Evolutionary conservation across 92 coral and sea anemone genomes (phyloP).

Genomic region (Diadumene lineata): DNA sequence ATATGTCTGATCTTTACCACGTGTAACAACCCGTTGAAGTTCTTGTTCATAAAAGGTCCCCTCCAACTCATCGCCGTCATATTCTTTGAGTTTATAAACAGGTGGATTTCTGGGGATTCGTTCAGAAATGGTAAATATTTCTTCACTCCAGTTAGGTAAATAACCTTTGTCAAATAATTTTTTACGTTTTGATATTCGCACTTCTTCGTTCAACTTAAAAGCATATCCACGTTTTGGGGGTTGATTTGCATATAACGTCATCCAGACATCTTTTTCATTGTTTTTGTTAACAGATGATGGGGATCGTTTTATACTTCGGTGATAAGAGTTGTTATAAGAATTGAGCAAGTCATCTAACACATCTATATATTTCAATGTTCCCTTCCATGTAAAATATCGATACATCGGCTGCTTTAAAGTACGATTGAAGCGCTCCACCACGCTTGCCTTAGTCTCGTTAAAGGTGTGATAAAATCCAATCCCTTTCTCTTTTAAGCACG

Average conservation of each 20-base stretch:
- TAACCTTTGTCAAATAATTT: slow-evolving; percentile 32
- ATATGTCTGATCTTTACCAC: slow-evolving; percentile 17
- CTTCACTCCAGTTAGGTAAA: slow-evolving; percentile 45
- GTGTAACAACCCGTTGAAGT: slow-evolving; percentile 12
- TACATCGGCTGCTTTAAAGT: slow-evolving; percentile 40
- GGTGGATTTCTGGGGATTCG: slow-evolving; percentile 35
- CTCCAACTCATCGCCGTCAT: slow-evolving; percentile 22
- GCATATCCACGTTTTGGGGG: background rate
- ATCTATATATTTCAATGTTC: slow-evolving; percentile 31
- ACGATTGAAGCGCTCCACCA: slow-evolving; percentile 43
- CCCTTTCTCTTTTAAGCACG: slow-evolving; percentile 12
- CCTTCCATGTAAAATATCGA: slow-evolving; percentile 36
- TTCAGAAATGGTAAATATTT: slow-evolving; percentile 31
- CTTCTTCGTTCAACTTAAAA: slow-evolving; percentile 27
- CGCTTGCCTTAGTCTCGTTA: slow-evolving; percentile 23
- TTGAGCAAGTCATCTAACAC: too few relatives aligned
- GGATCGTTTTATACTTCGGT: slow-evolving; percentile 19
- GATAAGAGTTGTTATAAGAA: too few relatives aligned
- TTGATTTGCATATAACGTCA: background rate
- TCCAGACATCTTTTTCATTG: slow-evolving; percentile 24
- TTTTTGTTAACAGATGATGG: slow-evolving; percentile 27
- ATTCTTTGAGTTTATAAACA: slow-evolving; percentile 22
- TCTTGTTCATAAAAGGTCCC: slow-evolving; percentile 53
- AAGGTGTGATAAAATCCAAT: slow-evolving; percentile 26
- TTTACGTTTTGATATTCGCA: slow-evolving; percentile 22